Conservation (phyloP, 2,888 invertebrate species). For the Crossocerus cetratus region DNA sequence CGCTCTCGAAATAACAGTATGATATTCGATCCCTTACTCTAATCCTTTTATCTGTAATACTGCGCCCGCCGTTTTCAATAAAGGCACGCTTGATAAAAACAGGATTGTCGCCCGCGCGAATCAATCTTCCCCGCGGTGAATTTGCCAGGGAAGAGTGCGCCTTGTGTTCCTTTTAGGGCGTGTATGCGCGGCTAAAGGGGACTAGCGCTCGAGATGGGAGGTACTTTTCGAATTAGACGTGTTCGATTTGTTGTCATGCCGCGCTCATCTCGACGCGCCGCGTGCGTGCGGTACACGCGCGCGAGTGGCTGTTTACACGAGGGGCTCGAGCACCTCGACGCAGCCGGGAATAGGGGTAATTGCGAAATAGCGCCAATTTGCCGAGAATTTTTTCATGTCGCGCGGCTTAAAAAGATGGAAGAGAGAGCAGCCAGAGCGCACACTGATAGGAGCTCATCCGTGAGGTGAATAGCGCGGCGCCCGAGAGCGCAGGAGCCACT, state of each 20-base stretch:
- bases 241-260: slow-evolving; percentile 10
- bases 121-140: no score
- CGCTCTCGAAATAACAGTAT: no score
- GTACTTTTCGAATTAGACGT: no score
- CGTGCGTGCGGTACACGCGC: slow-evolving; percentile 41
- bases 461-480: slow-evolving; percentile 25
- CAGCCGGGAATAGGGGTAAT: slow-evolving; percentile 55
- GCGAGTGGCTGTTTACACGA: slow-evolving; percentile 49
- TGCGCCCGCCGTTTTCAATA: no score
- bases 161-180: no score
- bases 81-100: no score
- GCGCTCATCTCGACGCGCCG: neutral
- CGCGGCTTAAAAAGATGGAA: slow-evolving; percentile 16
- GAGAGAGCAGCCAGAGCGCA: slow-evolving; percentile 2
- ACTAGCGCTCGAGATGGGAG: no score
- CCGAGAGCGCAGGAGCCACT: slow-evolving; percentile 35
- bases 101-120: no score
- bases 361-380: slow-evolving; percentile 68
- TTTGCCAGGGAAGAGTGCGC: no score
- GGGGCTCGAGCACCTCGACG: slow-evolving; percentile 46
- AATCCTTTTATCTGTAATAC: no score
- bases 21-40: no score
- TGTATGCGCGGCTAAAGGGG: no score
- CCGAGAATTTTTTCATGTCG: slow-evolving; percentile 49
- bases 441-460: slow-evolving; percentile 24